Base-by-base conservation (phyloP, 2,113 vertebrate genomes). In the Zapus hudsonius region DNA sequence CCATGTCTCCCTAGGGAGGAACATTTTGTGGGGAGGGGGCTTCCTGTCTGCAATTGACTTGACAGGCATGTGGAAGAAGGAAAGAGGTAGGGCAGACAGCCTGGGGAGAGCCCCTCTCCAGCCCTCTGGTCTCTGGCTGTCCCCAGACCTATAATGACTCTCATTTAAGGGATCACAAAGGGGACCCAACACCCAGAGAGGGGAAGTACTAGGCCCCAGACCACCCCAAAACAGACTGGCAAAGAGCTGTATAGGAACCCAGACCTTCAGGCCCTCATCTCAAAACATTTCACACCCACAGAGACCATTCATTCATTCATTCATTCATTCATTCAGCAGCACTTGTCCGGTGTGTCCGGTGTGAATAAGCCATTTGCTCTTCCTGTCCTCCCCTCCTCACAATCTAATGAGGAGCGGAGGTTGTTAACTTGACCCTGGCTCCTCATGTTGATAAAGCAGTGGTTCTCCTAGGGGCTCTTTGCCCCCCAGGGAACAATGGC, bases 1-100 rank as follows among this genome's bases (percentile, higher is more conserved):
- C 93, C 92, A 87, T 63, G 70, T 96, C 90, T 97, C 38, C 33
- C 82, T 22, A 9, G 38, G 42, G 36, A 1, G 0, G 27, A 63
- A 11, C 52, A 33, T 96, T 40, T 2, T 10, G 38, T 6, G 2
- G 22, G 12, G 1, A 40, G 29, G 6, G 6, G 64, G 33, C 66
- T 42, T 70, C 23, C 80, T 87, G 17, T 89, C 79, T 89, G 57
- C 69, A 85, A 84, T 10, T 57, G 0, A 0, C 36, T 61, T 78
- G 83, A 78, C 44, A 23, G 78, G 61, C 3, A 16, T 88, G 33
- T 16, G 29, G 59, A 29, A 31, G 36, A 64, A 23, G 4, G 17
- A 61, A 55, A 78, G 40, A 64, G 38, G 42, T 33, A 52, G 55
- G 11, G 19, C 13, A 10, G n/a, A 19, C 42, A 74, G 64, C 42